These are phyloP conservation scores for Siniperca knerii DNA, from an alignment of 2,113 vertebrate genomes.

Conservation along the genomic window DNA sequence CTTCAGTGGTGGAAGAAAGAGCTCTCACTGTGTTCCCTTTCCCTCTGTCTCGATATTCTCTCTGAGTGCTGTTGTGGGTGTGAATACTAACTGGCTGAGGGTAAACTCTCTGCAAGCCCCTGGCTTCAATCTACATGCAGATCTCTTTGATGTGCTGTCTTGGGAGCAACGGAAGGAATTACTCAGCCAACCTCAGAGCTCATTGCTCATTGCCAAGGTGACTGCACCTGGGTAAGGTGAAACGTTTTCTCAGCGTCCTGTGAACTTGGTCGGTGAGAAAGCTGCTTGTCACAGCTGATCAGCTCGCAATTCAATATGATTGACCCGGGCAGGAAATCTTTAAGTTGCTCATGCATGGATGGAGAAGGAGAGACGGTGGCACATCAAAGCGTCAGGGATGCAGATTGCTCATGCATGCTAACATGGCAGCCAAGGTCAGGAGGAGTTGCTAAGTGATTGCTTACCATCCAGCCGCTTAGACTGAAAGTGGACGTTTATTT, in stretches of 20 bases:
- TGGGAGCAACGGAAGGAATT: conserved; percentile 43
- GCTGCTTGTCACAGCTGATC: conserved; percentile 75
- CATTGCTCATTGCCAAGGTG: conserved; percentile 68
- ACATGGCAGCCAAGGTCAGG: conserved; percentile 78
- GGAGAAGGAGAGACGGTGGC: conserved; percentile 58
- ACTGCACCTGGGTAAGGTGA: conserved; percentile 65
- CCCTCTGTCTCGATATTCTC: neutral
- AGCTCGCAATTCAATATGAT: conserved; percentile 68
- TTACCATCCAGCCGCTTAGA: conserved; percentile 16
- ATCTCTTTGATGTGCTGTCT: conserved; percentile 63
- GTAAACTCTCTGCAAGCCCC: conserved; percentile 30
- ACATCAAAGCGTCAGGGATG: conserved; percentile 71
- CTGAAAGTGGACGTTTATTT: conserved; percentile 46
- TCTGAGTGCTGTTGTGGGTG: conserved; percentile 1
- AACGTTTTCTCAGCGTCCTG: conserved; percentile 45
- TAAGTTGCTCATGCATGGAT: conserved; percentile 74
- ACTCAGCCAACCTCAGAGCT: conserved; percentile 46
- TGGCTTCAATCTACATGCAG: conserved; percentile 66
- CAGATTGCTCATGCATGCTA: conserved; percentile 76
- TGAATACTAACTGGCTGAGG: conserved; percentile 48
- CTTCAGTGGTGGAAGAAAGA: conserved; percentile 26
- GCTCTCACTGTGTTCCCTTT: neutral
- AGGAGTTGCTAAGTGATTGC: conserved; percentile 68
- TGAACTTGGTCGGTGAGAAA: conserved; percentile 39
- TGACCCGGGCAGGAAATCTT: conserved; percentile 80